These are phyloP conservation scores for Tetranychus truncatus DNA, from an alignment of 2,888 invertebrate genomes.

Conservation along the genomic window DNA sequence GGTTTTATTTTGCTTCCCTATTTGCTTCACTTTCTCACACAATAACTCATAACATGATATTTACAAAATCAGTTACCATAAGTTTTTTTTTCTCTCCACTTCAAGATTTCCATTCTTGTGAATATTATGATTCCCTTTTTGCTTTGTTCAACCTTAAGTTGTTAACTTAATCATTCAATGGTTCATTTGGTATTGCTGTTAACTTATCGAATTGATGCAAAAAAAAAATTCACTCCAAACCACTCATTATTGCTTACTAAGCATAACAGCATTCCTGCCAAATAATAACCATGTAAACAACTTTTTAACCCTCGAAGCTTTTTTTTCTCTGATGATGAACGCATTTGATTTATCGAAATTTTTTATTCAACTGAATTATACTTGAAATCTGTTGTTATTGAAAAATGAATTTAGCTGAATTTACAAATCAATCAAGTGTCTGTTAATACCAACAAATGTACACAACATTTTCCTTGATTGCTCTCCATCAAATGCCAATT, in stretches of 20 bases:
- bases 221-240: background rate
- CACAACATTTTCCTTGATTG: background rate
- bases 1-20: background rate
- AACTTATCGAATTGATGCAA: background rate
- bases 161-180: slow-evolving; percentile 1
- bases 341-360: no score
- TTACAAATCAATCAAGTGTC: background rate
- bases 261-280: background rate
- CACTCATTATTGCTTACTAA: background rate
- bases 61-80: no score
- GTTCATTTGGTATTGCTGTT: background rate
- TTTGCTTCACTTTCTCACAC: background rate
- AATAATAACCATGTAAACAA: background rate
- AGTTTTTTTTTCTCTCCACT: no score
- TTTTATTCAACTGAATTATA: no score
- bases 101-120: no score
- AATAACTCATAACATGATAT: no score
- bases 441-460: background rate
- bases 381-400: background rate
- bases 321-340: no score
- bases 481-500: background rate
- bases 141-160: background rate
- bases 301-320: background rate
- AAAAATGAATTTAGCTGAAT: slow-evolving; percentile 9
- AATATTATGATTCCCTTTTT: background rate